Conservation (phyloP, 2,888 invertebrate species). For the Drosophila phalerata region DNA sequence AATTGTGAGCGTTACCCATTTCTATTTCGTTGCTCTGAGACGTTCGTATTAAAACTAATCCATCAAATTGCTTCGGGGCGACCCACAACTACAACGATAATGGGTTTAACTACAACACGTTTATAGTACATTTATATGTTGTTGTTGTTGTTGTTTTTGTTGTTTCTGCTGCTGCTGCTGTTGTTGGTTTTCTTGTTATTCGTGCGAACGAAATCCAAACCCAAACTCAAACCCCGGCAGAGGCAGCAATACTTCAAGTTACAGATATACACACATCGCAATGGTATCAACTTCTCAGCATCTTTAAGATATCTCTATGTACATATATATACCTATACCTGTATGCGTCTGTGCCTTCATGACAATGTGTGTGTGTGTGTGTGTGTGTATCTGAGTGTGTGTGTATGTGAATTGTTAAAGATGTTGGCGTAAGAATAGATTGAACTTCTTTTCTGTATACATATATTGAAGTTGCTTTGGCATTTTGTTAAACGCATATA, state of each 20-base stretch:
- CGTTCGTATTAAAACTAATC: slow-evolving; percentile 74
- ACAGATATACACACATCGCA: slow-evolving; percentile 68
- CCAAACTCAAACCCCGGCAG: slow-evolving; percentile 49
- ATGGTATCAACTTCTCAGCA: slow-evolving; percentile 73
- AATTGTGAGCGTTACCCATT: slow-evolving; percentile 66
- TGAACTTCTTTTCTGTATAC: slow-evolving; percentile 32
- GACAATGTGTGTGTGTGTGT: slow-evolving; percentile 14
- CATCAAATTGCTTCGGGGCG: slow-evolving; percentile 73
- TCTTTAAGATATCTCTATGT: slow-evolving; percentile 67
- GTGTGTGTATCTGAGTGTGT: slow-evolving; percentile 23
- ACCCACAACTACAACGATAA: slow-evolving; percentile 72
- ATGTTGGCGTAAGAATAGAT: slow-evolving; percentile 60
- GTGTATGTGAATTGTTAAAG: slow-evolving; percentile 35
- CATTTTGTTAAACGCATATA: slow-evolving; percentile 59
- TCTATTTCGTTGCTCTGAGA: slow-evolving; percentile 35
- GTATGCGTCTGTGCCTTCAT: slow-evolving; percentile 9
- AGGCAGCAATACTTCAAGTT: slow-evolving; percentile 69
- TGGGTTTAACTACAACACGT: slow-evolving; percentile 70
- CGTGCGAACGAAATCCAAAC: slow-evolving; percentile 43
- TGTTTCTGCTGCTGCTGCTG: slow-evolving; percentile 20
- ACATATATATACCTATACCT: slow-evolving; percentile 11
- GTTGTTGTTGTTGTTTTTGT: slow-evolving; percentile 29
- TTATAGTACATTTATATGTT: slow-evolving; percentile 45
- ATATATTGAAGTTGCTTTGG: slow-evolving; percentile 57
- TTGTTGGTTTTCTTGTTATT: slow-evolving; percentile 49